Conservation (phyloP, 2,888 invertebrate species). For the Pegoplata infirma region DNA sequence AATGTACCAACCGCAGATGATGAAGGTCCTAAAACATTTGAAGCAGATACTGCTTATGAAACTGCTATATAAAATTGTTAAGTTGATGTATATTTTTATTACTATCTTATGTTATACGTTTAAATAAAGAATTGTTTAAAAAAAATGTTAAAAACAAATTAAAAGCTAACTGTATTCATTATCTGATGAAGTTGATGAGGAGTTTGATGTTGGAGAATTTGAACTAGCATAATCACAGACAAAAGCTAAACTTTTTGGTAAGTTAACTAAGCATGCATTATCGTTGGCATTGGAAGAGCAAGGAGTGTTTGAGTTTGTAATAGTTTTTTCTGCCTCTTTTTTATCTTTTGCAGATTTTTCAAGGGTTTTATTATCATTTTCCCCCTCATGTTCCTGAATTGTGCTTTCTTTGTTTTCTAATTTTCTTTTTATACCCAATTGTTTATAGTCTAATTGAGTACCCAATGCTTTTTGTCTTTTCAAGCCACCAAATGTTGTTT, state of each 20-base stretch:
- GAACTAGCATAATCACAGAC: conserved; percentile 70
- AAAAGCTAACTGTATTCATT: conserved; percentile 36
- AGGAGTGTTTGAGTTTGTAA: background rate
- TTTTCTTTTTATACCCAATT: conserved; percentile 75
- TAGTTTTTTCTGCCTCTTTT: background rate
- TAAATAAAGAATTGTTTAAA: too few relatives aligned
- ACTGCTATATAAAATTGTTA: conserved; percentile 13
- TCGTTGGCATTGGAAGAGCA: background rate
- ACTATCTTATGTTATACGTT: conserved; percentile 12
- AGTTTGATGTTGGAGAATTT: conserved; percentile 55
- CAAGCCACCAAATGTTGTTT: conserved; percentile 80
- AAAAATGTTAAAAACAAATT: conserved; percentile 12
- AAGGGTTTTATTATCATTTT: background rate
- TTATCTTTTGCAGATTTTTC: background rate
- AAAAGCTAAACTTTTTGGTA: conserved; percentile 67
- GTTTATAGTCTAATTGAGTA: conserved; percentile 69
- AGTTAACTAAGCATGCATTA: conserved; percentile 43
- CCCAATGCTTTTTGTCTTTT: conserved; percentile 80
- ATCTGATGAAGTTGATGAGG: conserved; percentile 25
- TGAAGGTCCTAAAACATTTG: too few relatives aligned
- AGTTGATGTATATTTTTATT: background rate
- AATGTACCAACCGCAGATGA: background rate
- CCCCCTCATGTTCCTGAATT: background rate
- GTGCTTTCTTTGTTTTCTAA: background rate
- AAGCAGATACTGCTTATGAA: background rate